Percentiles rank a stretch among this genome's conserved stretches.
These are phyloP conservation scores for Pipistrellus pipistrellus DNA, from an alignment of 2,797 vertebrate species.

Conservation along the genomic window DNA sequence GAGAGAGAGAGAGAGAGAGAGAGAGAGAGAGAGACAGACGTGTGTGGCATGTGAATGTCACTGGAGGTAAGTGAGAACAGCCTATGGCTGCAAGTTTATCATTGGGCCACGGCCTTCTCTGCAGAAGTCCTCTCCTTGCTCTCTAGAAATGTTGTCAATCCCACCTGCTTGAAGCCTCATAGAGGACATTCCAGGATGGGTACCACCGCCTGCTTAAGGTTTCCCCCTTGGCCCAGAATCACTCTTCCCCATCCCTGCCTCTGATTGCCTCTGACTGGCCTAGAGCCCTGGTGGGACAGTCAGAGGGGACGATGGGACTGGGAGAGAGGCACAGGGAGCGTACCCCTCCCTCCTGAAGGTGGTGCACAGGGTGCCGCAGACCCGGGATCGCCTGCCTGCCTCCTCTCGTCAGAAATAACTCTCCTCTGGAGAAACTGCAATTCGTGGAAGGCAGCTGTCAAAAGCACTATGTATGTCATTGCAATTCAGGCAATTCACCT, in stretches of 20 bases:
- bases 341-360: neutral
- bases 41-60: neutral
- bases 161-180: neutral
- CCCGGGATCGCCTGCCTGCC: neutral
- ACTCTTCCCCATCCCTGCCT: neutral
- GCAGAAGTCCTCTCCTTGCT: neutral
- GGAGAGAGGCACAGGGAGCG: neutral
- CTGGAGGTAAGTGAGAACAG: neutral
- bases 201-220: neutral
- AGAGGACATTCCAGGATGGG: neutral
- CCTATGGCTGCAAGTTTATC: neutral
- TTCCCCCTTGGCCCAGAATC: neutral
- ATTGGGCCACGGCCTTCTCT: no score
- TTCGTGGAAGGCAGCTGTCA: neutral
- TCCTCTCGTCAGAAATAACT: neutral
- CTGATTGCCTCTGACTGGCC: no score
- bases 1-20: no score
- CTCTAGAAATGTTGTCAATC: neutral
- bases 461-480: neutral
- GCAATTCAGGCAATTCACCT: neutral
- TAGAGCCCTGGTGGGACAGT: neutral
- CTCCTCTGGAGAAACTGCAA: neutral
- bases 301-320: accelerated
- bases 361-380: neutral
- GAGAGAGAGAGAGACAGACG: no score